A percentile compares a stretch with the other conserved stretches of the same genome.
phyloP scores from a whole-genome alignment of 1,140 invertebrate species.

The Pantala flavescens region DNA sequence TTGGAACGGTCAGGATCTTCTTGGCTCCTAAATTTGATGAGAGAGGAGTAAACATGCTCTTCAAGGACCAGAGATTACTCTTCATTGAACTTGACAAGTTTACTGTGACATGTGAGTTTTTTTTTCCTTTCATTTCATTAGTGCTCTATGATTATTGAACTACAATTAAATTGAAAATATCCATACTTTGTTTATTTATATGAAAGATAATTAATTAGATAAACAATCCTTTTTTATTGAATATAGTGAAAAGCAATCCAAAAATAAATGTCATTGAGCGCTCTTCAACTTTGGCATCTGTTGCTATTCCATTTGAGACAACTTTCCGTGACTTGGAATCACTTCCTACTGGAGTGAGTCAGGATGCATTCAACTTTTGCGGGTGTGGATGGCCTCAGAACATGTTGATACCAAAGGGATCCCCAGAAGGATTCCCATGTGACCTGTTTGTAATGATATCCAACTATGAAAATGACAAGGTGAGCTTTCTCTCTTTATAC shows the following conservation, averaged over 20 bases:
- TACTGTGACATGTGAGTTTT: slow-evolving; percentile 43
- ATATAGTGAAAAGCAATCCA: slow-evolving; percentile 25
- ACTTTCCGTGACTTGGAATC: slow-evolving; percentile 47
- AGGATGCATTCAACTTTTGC: slow-evolving; percentile 60
- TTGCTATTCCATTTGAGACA: slow-evolving; percentile 52
- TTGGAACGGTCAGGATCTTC: slow-evolving; percentile 65
- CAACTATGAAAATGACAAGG: slow-evolving; percentile 55
- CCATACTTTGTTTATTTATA: background rate
- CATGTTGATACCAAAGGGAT: slow-evolving; percentile 68
- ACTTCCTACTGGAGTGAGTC: slow-evolving; percentile 26
- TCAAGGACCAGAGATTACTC: slow-evolving; percentile 52
- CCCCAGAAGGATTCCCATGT: slow-evolving; percentile 49
- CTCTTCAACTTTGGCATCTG: slow-evolving; percentile 43
- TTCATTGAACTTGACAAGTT: slow-evolving; percentile 75
- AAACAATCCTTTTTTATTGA: background rate
- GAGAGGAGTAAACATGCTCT: slow-evolving; percentile 46
- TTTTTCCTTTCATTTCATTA: background rate
- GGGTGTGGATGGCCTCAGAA: slow-evolving; percentile 83
- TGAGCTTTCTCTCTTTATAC: too few species aligned
- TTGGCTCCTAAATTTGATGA: slow-evolving; percentile 60
- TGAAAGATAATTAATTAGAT: background rate
- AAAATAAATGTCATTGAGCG: slow-evolving; percentile 45
- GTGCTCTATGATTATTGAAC: background rate
- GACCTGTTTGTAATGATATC: slow-evolving; percentile 74
- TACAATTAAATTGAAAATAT: too few species aligned